These are phyloP conservation scores for Neria commutata DNA, from an alignment of 2,888 invertebrate genomes.

Conservation along the genomic window DNA sequence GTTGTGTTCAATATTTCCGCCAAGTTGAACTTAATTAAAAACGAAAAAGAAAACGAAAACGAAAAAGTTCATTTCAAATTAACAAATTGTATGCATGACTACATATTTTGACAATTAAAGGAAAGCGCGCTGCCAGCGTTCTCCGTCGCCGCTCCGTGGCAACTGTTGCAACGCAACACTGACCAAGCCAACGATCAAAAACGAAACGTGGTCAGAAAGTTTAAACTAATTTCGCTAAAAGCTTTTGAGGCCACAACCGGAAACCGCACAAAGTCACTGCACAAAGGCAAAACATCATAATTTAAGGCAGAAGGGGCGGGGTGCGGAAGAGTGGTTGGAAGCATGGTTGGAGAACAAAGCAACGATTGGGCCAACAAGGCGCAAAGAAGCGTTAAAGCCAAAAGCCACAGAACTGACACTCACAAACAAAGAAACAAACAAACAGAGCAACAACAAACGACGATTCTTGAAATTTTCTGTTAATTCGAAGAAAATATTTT, in stretches of 20 bases:
- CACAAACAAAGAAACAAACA: conserved; percentile 37
- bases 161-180: conserved; percentile 54
- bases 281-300: conserved; percentile 14
- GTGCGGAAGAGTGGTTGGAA: too few relatives aligned
- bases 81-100: neutral
- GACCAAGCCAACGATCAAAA: conserved; percentile 56
- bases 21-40: too few relatives aligned
- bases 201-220: conserved; percentile 60
- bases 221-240: conserved; percentile 61
- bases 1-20: too few relatives aligned
- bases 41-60: too few relatives aligned
- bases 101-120: conserved; percentile 8
- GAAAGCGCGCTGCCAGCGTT: neutral
- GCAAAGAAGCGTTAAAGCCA: conserved; percentile 12
- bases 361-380: too few relatives aligned
- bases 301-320: too few relatives aligned
- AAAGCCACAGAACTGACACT: conserved; percentile 7
- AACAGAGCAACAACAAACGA: too few relatives aligned
- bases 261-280: conserved; percentile 38
- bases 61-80: too few relatives aligned
- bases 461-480: too few relatives aligned
- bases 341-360: too few relatives aligned
- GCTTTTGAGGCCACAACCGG: conserved; percentile 50
- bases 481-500: too few relatives aligned
- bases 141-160: conserved; percentile 8